Percentiles rank a stretch among this genome's conserved stretches.
phyloP scores from a whole-genome alignment of 2,888 invertebrate species.

The Crematogaster levior region DNA sequence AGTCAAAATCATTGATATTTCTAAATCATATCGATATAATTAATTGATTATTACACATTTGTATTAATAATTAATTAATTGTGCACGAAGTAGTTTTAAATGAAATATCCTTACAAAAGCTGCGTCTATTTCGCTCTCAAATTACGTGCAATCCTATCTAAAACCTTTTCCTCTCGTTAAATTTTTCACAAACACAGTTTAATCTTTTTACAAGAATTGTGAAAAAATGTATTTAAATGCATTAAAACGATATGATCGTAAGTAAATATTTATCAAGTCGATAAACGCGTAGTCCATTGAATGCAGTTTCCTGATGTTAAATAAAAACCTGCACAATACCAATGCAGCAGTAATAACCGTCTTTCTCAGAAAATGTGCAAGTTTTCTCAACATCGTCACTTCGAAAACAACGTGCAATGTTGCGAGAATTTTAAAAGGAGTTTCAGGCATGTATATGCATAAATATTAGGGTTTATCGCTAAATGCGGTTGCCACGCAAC shows the following conservation, averaged over 20 bases:
- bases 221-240: background rate
- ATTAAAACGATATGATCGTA: background rate
- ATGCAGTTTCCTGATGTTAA: background rate
- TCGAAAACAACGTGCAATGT: background rate
- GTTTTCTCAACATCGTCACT: constrained; percentile 3
- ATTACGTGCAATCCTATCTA: background rate
- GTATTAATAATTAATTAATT: background rate
- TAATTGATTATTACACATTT: background rate
- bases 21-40: background rate
- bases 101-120: background rate
- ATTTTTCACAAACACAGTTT: background rate
- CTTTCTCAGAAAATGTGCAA: background rate
- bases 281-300: background rate
- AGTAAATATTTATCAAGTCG: background rate
- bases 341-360: background rate
- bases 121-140: background rate
- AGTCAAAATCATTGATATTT: background rate
- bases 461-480: background rate
- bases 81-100: background rate
- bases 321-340: background rate
- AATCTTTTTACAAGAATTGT: background rate
- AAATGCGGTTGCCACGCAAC: background rate
- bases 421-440: background rate
- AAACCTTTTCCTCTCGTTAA: background rate
- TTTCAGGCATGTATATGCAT: background rate